phyloP scores from a whole-genome alignment of 1,140 invertebrate species.

The Drosophila subpulchrella region DNA sequence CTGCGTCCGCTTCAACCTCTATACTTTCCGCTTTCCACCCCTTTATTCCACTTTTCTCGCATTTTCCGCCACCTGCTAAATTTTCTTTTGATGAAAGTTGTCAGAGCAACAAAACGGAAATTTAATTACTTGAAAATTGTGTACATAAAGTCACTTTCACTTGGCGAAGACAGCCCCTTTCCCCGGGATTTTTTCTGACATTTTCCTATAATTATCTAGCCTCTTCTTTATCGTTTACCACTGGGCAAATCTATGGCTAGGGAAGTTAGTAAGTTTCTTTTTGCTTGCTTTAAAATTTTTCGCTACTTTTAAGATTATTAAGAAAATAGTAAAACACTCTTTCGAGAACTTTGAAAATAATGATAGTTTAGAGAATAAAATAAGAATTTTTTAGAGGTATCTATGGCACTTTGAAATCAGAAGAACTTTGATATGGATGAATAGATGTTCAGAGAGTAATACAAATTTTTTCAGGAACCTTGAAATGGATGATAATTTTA shows the following conservation, averaged over 20 bases:
- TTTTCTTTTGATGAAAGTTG: slow-evolving; percentile 50
- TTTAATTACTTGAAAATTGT: slow-evolving; percentile 48
- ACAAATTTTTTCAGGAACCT: no score
- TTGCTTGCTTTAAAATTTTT: background rate
- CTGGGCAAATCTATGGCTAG: background rate
- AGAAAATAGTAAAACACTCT: no score
- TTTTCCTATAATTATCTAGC: slow-evolving; percentile 16
- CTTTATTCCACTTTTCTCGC: background rate
- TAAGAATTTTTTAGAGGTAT: no score
- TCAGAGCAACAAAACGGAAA: slow-evolving; percentile 53
- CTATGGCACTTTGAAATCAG: no score
- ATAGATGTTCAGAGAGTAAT: no score
- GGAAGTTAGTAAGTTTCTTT: background rate
- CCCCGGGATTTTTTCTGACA: background rate
- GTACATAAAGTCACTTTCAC: slow-evolving; percentile 53
- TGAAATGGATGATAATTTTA: no score
- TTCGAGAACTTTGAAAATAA: no score
- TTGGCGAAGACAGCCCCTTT: slow-evolving; percentile 7
- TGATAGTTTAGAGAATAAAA: no score
- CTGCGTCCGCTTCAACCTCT: background rate
- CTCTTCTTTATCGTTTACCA: slow-evolving; percentile 9
- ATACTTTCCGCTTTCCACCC: no score
- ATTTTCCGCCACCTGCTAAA: background rate
- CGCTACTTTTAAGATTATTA: no score
- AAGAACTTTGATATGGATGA: no score